Evolutionary conservation across 2,888 invertebrate species (phyloP), one percentile per base, ranked within the genome.

Genomic region (Macrostomum cliftonense): DNA sequence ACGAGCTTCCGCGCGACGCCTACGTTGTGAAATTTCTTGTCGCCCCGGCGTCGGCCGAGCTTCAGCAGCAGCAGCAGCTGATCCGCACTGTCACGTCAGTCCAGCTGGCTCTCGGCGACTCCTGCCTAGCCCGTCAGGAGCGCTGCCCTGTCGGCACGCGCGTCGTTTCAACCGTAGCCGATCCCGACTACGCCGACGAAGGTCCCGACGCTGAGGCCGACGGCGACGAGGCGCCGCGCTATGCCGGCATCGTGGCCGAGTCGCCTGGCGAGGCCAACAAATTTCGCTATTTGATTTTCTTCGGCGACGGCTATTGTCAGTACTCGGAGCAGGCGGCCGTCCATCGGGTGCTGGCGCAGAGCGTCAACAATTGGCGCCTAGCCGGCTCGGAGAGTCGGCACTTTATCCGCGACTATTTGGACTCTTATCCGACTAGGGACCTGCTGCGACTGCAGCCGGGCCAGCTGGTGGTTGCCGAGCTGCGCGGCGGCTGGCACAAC

Each of bases 231-330:
- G 14, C 43, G 13, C 42, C 28, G 7, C 67, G 59, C 58, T 84
- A 81, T 63, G 80, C 83, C 0, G 87, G 86, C 0, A 77, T 85
- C 1, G 76, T 85, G 0, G 84, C 83, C 0, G 86, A 87, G 62
- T 77, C 80, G 46, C 82, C 84, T 0, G 81, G 80, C 59, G 75
- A 77, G 0, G 77, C 78, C 21, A 87, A 86, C 64, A 28, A 28
- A 28, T 65, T 28, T 64, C 81, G 83, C 54, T 89, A 88, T 64
- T 72, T 89, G 53, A 77, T 89, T 37, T 89, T 91, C 68, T 89
- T 88, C 69, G 89, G 89, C 67, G 85, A 87, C 63, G 88, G 88
- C 0, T 86, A 84, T 64, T 83, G 83, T 0, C 84, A 87, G 61
- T 89, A 89, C 68, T 82, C 82, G 0, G 66, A 70, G 1, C 81